Base-by-base conservation (phyloP, 2,888 invertebrate species). In the Zaprionus obscuricornis region DNA sequence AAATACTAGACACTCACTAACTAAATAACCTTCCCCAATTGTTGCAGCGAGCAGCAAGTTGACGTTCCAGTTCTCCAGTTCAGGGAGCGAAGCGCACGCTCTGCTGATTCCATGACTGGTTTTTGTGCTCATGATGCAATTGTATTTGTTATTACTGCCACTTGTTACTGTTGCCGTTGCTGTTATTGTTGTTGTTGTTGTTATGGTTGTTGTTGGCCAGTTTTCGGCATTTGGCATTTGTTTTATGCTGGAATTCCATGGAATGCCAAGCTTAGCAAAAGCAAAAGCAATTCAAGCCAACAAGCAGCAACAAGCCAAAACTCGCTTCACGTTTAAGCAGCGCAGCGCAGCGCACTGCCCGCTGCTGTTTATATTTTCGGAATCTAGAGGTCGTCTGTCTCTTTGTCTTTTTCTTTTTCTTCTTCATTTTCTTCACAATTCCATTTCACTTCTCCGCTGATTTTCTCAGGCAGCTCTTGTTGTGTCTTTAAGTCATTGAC, bases 31-130 rank as follows among this genome's bases (percentile, higher is more conserved):
- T 74, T 67, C 74, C 42, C 58, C 76, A 79, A 71, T 63, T 71
- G 63, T 79, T 79, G 79, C 79, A 71, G 58, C 76, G 74, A 74
- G 79, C 79, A 71, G 58, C 76, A 77, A 74, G 60, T 67, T 71
- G 71, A 76, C 43, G 81, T 77, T 77, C 64, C 77, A 77, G 75
- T 73, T 82, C 82, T 82, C 58, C 20, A 37, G 34, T 42, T 54
- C 69, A 66, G 72, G 73, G 73, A 70, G 66, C 70, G 68, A 69
- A 69, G 60, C 66, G 60, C 73, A 73, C 62, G 73, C 66, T 72
- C 42, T 27, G 60, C 39, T 71, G 70, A 31, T 36, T 71, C 58
- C 59, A 52, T 59, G 79, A 72, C 81, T 79, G 83, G 76, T 79
- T 79, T 74, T 54, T 27, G 18, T 43, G 46, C 59, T 45, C 74